Evolutionary conservation across 2,888 invertebrate genomes (phyloP), one percentile per base, ranked within the genome.

Genomic region (Hydraecia micacea): DNA sequence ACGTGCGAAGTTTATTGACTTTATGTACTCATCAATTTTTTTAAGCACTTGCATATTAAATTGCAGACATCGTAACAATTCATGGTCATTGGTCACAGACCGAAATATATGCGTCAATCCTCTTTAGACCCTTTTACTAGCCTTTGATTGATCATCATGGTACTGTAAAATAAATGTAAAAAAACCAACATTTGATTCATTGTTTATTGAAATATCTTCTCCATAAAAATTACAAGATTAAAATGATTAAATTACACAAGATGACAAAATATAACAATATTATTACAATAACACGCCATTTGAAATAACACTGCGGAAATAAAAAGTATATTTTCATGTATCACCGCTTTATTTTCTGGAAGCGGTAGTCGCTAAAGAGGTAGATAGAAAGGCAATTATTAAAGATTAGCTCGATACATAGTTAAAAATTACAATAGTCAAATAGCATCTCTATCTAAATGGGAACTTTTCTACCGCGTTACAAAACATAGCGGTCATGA

Each of bases 201-300:
- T 83, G 84, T 92, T 92, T 92, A 91, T 89, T 92, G 86, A 90
- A 90, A 89, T 89, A 90, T 90, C 75, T 84, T 88, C 86, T 90
- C 78, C 90, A 91, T 92, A 91, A 91, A 91, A 91, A 91, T 90
- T 90, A 92, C 86, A 91, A 89, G 88, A 88, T 88, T 88, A 90
- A 88, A 87, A 87, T 89, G 84, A 90, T 83, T 90, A 89, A 91
- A 89, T 89, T 89, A 91, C 85, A 90, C 77, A 88, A 88, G 78
- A 89, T 85, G 85, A 88, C 81, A 90, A 89, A 87, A 85, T 86
- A 86, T 86, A 89, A 87, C 84, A 90, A 87, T 83, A 81, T 73
- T 77, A 89, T 65, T 77, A 82, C 76, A 81, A 86, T 81, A 86
- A 86, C 77, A 86, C 80, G 25, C 73, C 81, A 76, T 81, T 79